A percentile compares a stretch with the other conserved stretches of the same genome.
Evolutionary conservation across 2,113 vertebrate genomes (phyloP).

Genomic region (Spea multiplicata): DNA sequence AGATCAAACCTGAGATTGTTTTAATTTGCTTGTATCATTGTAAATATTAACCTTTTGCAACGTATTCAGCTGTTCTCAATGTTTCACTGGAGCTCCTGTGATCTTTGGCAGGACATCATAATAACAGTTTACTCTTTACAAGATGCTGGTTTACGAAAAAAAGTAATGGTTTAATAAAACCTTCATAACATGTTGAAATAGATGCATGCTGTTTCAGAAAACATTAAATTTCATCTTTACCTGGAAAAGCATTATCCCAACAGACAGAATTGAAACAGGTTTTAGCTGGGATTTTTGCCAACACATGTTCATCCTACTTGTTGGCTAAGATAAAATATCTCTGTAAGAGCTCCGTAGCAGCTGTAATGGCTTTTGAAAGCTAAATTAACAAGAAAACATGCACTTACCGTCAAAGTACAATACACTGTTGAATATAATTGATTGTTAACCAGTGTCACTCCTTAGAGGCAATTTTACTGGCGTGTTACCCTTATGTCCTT

Average conservation of each 20-base stretch:
- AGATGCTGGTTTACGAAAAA: slow-evolving; percentile 4
- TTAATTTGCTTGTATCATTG: slow-evolving; percentile 24
- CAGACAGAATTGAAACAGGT: too few relatives aligned
- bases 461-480: too few relatives aligned
- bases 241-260: neutral
- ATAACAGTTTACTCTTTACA: slow-evolving; percentile 26
- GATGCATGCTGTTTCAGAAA: slow-evolving; percentile 14
- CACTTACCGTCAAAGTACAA: too few relatives aligned
- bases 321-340: too few relatives aligned
- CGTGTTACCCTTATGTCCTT: too few relatives aligned
- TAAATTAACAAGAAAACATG: too few relatives aligned
- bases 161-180: neutral
- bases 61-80: slow-evolving; percentile 10
- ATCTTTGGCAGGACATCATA: slow-evolving; percentile 32
- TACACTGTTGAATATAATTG: too few relatives aligned
- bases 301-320: too few relatives aligned
- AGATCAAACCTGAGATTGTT: slow-evolving; percentile 27
- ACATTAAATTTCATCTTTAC: slow-evolving; percentile 17
- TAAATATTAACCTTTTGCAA: slow-evolving; percentile 30
- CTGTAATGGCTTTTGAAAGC: too few relatives aligned
- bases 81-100: slow-evolving; percentile 27
- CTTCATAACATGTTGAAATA: slow-evolving; percentile 15
- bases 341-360: too few relatives aligned
- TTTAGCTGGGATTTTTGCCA: too few relatives aligned
- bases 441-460: too few relatives aligned